Base-by-base conservation (phyloP, 2,113 vertebrate genomes). In the Pygoscelis antarcticus region DNA sequence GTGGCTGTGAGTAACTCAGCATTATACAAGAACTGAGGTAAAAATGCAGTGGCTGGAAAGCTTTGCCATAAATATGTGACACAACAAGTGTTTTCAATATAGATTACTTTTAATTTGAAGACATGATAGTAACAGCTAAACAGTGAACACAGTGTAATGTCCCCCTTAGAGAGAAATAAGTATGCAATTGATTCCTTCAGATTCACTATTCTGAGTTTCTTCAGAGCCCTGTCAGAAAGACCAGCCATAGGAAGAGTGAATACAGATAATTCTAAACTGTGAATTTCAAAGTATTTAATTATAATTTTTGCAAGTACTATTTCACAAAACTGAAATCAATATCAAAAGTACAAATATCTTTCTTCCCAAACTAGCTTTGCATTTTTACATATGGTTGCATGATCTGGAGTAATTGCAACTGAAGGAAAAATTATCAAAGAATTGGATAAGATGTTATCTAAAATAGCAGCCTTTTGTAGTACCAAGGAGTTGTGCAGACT, bases 71-170 rank as follows among this genome's bases (percentile, higher is more conserved):
- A 52, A 72, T 72, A 49, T 4, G 6, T 11, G 25, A 52, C 19
- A 69, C 2, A 74, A 38, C 6, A 65, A 66, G 1, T 26, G 13
- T 49, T 91, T 96, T 96, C 32, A 65, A n/a, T 61, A 21, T n/a
- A 72, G 18, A 38, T n/a, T 65, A 27, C 1, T 76, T 89, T 61
- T 79, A 61, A 60, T 69, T 60, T 79, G 46, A 82, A 60, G 30
- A 52, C 16, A 20, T 29, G 12, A 44, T 32, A 46, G 5, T 22
- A 66, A 15, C 22, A 83, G 26, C 17, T 71, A 22, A 70, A 42
- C 14, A 55, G 7, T 38, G 47, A 84, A 44, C 5, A 40, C 5
- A 52, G 1, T 0, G 0, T 32, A 61, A 90, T 30, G 4, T 13
- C 12, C 10, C 7, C 12, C 32, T 68, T n/a, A 32, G 10, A 85